phyloP scores from a whole-genome alignment of 2,113 vertebrate species.

The Passer domesticus region DNA sequence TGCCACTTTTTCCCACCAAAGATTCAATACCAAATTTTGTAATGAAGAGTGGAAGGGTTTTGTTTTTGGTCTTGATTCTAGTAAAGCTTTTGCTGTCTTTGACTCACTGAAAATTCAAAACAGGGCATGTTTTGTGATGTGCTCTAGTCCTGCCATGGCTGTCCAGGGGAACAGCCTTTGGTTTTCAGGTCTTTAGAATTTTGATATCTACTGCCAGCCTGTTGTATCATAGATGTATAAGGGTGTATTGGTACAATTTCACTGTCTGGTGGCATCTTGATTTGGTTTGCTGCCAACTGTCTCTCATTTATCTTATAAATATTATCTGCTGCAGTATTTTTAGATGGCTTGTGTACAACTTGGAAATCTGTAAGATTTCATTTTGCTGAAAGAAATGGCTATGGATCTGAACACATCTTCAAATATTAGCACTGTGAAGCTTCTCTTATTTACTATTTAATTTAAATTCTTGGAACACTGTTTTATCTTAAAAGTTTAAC shows the following conservation, averaged over 20 bases:
- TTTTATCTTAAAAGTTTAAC: background rate
- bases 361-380: background rate
- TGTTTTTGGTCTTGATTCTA: background rate
- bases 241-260: background rate
- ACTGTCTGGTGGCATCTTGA: background rate
- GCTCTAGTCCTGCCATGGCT: background rate
- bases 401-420: background rate
- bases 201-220: background rate
- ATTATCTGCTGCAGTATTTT: background rate
- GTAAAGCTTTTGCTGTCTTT: background rate
- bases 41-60: background rate
- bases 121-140: background rate
- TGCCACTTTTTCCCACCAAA: background rate
- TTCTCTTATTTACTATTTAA: background rate
- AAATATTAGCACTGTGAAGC: background rate
- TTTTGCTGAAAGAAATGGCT: background rate
- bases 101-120: background rate
- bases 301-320: background rate
- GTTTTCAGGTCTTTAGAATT: background rate
- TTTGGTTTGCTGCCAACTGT: background rate
- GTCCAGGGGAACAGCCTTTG: background rate
- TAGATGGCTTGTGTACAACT: background rate
- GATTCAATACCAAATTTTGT: background rate
- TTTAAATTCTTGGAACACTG: background rate
- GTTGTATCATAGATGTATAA: background rate